Evolutionary conservation across 2,797 vertebrate species (phyloP).

Genomic region (Hemitrygon akajei): DNA sequence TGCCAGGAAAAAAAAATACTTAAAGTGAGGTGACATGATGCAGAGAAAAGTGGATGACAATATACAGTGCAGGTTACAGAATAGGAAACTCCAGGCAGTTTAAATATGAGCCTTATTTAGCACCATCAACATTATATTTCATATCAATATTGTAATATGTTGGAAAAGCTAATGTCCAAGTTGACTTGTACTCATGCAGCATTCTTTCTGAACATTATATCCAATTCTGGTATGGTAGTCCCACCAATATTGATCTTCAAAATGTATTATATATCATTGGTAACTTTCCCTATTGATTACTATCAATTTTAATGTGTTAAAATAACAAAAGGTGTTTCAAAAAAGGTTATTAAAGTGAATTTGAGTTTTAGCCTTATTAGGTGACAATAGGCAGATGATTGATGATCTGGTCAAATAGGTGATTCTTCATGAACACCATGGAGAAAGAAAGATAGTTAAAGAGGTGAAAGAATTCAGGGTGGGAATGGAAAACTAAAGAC

Average conservation of each 20-base stretch:
- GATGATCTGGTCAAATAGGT: too few relatives aligned
- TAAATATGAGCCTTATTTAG: conserved; percentile 39
- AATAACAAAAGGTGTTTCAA: too few relatives aligned
- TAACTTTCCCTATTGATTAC: background rate
- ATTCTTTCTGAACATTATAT: too few relatives aligned
- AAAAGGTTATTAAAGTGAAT: too few relatives aligned
- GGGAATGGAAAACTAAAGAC: too few relatives aligned
- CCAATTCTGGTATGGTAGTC: background rate
- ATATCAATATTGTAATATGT: background rate
- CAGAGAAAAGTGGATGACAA: conserved; percentile 40
- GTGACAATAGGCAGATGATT: too few relatives aligned
- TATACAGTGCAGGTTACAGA: conserved; percentile 40
- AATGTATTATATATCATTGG: background rate
- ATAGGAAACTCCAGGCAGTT: conserved; percentile 41
- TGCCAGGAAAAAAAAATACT: conserved; percentile 33
- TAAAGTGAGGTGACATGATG: conserved; percentile 36
- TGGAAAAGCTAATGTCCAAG: background rate
- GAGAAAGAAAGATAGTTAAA: too few relatives aligned
- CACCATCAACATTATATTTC: background rate
- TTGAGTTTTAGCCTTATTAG: too few relatives aligned
- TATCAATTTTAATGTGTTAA: too few relatives aligned
- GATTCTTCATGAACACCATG: too few relatives aligned
- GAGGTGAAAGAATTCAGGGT: too few relatives aligned
- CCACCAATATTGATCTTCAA: background rate
- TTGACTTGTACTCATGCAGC: background rate